Conservation (phyloP, 2,888 invertebrate genomes). For the Drosophila multiciliata region DNA sequence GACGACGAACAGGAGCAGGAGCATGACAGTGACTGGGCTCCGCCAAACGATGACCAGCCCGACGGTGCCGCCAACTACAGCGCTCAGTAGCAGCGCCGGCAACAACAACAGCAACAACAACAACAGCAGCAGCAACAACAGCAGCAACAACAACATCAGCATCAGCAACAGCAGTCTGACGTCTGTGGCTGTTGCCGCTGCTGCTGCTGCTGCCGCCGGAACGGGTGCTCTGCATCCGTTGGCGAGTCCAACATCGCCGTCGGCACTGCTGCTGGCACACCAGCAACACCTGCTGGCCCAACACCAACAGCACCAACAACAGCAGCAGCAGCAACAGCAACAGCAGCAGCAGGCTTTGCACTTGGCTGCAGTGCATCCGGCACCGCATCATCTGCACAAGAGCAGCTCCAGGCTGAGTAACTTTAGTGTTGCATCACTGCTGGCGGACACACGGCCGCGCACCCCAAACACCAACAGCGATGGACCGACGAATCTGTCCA, state of each 20-base stretch:
- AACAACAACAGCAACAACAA: conserved; percentile 44
- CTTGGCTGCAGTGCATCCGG: conserved; percentile 72
- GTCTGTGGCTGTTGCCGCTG: conserved; percentile 48
- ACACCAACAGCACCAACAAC: conserved; percentile 74
- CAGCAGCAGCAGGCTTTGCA: conserved; percentile 71
- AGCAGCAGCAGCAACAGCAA: conserved; percentile 63
- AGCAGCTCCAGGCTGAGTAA: conserved; percentile 88
- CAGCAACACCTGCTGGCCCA: conserved; percentile 75
- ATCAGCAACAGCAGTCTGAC: conserved; percentile 42
- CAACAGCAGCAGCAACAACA: conserved; percentile 47
- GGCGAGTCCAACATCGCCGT: conserved; percentile 79
- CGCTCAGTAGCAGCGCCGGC: conserved; percentile 64
- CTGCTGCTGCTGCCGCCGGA: conserved; percentile 42
- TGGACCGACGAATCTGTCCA: conserved; percentile 84
- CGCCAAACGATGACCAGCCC: conserved; percentile 88
- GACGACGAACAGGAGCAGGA: conserved; percentile 55
- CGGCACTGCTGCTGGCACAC: conserved; percentile 78
- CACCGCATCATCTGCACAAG: conserved; percentile 85
- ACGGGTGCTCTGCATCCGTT: conserved; percentile 57
- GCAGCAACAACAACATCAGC: conserved; percentile 42
- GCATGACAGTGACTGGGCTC: conserved; percentile 88
- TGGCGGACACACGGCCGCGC: conserved; percentile 90
- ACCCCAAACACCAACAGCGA: conserved; percentile 80
- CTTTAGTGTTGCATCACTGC: conserved; percentile 94
- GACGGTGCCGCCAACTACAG: conserved; percentile 85